Evolutionary conservation across 2,113 vertebrate species (phyloP).

Genomic region (Saiga tatarica): DNA sequence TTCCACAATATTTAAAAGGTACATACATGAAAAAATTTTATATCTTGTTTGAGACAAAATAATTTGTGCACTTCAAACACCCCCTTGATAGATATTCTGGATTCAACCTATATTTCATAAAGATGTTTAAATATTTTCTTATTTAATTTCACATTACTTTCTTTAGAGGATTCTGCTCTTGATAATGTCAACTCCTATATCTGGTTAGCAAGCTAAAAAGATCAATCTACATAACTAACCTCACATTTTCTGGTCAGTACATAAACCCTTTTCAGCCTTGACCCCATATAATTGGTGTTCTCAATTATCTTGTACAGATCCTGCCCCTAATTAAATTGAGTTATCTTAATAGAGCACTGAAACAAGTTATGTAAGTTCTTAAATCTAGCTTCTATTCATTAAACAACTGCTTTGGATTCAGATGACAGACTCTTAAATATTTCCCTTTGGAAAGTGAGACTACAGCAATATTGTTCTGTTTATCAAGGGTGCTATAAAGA

Average conservation of each 20-base stretch:
- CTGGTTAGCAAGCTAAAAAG: neutral
- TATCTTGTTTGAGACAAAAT: neutral
- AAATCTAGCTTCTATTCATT: conserved; percentile 7
- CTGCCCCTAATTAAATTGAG: neutral
- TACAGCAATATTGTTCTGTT: neutral
- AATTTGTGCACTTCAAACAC: neutral
- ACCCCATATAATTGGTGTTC: neutral
- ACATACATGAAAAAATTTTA: neutral
- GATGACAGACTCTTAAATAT: neutral
- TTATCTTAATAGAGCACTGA: neutral
- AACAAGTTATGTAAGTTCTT: neutral
- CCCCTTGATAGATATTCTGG: neutral
- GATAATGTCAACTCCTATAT: neutral
- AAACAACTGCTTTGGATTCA: conserved; percentile 28
- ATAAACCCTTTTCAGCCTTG: neutral
- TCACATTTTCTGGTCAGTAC: neutral
- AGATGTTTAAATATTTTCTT: neutral
- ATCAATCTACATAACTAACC: neutral
- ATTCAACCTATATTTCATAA: neutral
- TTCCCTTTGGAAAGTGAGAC: conserved; percentile 22
- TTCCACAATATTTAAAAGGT: neutral
- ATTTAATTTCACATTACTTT: neutral
- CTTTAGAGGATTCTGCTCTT: neutral
- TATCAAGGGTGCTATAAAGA: neutral
- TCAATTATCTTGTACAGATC: neutral